These are phyloP conservation scores for Trypoxylus dichotomus DNA, from an alignment of 1,140 invertebrate genomes.

Conservation along the genomic window DNA sequence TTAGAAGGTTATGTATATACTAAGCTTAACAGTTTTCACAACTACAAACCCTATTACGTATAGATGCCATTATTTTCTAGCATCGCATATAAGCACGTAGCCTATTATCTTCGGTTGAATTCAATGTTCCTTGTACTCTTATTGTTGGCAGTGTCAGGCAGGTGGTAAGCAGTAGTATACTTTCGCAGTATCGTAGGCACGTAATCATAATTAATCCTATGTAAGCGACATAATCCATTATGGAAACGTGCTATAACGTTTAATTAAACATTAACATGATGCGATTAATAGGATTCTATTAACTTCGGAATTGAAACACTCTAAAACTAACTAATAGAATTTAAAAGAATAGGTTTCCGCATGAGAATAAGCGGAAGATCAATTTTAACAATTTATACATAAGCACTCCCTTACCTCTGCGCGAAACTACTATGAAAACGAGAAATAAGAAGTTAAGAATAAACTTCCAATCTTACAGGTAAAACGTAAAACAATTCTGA, in stretches of 20 bases:
- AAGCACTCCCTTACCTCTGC: no score
- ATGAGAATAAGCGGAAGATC: no score
- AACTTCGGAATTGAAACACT: not conserved
- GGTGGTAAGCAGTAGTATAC: not conserved
- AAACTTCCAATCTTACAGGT: no score
- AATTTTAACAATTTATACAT: no score
- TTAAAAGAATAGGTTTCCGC: not conserved
- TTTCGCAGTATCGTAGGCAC: not conserved
- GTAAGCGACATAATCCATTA: not conserved
- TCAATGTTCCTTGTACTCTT: not conserved
- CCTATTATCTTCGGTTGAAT: not conserved
- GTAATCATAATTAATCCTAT: not conserved
- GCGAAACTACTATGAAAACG: no score
- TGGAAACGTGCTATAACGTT: not conserved
- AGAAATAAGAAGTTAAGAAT: no score
- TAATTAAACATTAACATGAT: slow-evolving; percentile 15
- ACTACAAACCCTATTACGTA: no score
- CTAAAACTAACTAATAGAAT: not conserved
- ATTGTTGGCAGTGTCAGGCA: not conserved
- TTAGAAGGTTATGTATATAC: no score
- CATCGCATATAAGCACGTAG: no score
- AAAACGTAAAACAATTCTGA: no score
- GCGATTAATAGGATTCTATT: not conserved
- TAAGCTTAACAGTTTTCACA: no score
- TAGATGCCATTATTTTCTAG: not conserved